Conservation (phyloP, 2,888 invertebrate genomes). For the Campopleginae sp. region DNA sequence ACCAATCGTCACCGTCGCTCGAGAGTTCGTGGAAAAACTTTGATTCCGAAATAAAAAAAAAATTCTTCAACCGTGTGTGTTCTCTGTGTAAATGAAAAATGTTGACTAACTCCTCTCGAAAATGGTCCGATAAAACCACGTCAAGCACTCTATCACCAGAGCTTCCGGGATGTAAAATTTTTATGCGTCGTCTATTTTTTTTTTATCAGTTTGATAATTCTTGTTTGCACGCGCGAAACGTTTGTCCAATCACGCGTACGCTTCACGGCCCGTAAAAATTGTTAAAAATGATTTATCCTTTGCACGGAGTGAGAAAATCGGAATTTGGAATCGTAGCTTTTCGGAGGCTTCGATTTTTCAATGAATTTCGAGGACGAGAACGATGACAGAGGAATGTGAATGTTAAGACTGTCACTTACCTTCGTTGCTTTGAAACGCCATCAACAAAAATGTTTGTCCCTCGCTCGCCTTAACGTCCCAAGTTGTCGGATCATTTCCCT, state of each 20-base stretch:
- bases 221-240: conserved; percentile 21
- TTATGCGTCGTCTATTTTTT: conserved; percentile 5
- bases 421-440: not conserved
- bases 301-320: not conserved
- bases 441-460: conserved; percentile 30
- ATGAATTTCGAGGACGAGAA: not conserved
- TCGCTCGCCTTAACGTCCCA: not conserved
- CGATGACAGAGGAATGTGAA: not conserved
- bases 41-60: not conserved
- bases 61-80: not conserved
- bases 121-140: not conserved
- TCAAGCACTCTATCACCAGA: not conserved
- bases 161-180: conserved; percentile 41
- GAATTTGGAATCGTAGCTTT: not conserved
- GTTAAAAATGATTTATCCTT: not conserved
- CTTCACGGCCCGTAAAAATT: not conserved
- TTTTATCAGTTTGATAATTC: conserved; percentile 24
- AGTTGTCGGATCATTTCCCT: conserved; percentile 27
- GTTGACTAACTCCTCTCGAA: not conserved
- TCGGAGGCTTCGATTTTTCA: not conserved
- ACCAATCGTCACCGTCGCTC: conserved; percentile 1
- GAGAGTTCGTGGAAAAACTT: not conserved
- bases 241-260: conserved; percentile 15
- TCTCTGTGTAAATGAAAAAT: not conserved
- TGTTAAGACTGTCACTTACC: conserved; percentile 31